Percentiles rank a stretch among this genome's conserved stretches.
Conservation (phyloP, 2,797 vertebrate species). For the Muraenolepis orangiensis region DNA sequence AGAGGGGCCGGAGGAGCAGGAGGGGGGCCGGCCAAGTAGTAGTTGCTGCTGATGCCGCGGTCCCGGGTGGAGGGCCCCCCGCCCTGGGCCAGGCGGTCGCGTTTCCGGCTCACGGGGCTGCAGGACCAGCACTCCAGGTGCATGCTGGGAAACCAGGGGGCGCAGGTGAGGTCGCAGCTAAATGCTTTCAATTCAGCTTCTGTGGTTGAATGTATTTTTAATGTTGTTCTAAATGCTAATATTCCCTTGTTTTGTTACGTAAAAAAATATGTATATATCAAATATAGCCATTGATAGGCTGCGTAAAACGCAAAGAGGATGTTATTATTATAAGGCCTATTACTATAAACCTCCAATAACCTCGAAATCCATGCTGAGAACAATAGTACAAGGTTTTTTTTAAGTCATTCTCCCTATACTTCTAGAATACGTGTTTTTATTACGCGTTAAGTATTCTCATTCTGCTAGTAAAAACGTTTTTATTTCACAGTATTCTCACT, state of each 20-base stretch:
- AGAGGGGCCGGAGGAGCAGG: neutral
- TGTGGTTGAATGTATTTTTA: neutral
- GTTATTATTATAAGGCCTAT: neutral
- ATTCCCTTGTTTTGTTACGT: neutral
- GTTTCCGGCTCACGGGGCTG: slow-evolving; percentile 61
- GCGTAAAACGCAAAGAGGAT: no score
- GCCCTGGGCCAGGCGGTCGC: slow-evolving; percentile 17
- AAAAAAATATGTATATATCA: neutral
- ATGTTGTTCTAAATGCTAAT: neutral
- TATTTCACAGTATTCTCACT: neutral
- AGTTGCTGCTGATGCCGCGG: slow-evolving; percentile 31
- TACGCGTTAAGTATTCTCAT: no score
- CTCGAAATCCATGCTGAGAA: neutral
- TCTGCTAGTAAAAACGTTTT: neutral
- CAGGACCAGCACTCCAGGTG: slow-evolving; percentile 65
- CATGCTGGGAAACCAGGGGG: slow-evolving; percentile 35
- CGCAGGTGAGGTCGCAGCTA: neutral
- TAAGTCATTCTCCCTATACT: no score
- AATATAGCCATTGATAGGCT: neutral
- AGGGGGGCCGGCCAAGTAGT: neutral
- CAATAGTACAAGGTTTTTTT: neutral
- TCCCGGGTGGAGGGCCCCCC: slow-evolving; percentile 10
- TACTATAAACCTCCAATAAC: neutral
- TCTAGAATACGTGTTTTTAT: no score
- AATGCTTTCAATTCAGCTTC: neutral